phyloP scores from a whole-genome alignment of 2,113 vertebrate genomes.

The Tyrannus savana region DNA sequence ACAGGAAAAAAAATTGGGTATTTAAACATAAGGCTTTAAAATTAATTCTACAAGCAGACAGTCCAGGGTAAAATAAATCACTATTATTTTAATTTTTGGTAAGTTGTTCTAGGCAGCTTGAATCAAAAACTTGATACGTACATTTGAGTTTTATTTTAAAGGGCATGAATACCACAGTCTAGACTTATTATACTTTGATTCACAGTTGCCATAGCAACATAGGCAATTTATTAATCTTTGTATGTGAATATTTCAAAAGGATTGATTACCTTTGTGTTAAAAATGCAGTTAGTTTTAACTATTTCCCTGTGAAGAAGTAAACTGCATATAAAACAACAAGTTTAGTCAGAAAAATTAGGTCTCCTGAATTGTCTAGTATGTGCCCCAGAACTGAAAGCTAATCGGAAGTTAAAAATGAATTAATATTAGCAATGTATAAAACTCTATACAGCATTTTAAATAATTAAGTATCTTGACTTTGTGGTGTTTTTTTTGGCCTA shows the following conservation, averaged over 20 bases:
- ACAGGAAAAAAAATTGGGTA: not conserved
- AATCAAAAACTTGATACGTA: slow-evolving; percentile 55
- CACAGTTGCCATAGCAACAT: slow-evolving; percentile 63
- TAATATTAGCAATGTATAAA: not conserved
- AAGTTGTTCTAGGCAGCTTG: slow-evolving; percentile 25
- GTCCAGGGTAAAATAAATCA: not conserved
- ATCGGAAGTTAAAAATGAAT: not conserved
- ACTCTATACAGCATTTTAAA: not conserved
- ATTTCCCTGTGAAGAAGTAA: slow-evolving; percentile 45
- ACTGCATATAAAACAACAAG: slow-evolving; percentile 13
- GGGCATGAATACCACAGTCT: slow-evolving; percentile 37
- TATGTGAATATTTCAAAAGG: slow-evolving; percentile 55
- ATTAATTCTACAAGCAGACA: not conserved
- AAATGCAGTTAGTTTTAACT: slow-evolving; percentile 56
- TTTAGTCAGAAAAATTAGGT: not conserved
- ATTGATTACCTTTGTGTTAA: slow-evolving; percentile 61
- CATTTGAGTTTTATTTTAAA: slow-evolving; percentile 61
- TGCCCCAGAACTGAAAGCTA: not conserved
- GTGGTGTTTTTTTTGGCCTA: not conserved
- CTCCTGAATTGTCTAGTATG: not conserved
- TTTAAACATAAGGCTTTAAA: not conserved
- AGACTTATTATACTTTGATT: slow-evolving; percentile 65
- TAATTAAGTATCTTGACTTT: not conserved
- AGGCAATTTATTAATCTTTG: slow-evolving; percentile 66
- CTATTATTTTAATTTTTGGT: slow-evolving; percentile 29